Percentiles rank a stretch among this genome's conserved stretches.
Conservation (phyloP, 2,113 vertebrate genomes). For the Gnathonemus echidnorhynchus region DNA sequence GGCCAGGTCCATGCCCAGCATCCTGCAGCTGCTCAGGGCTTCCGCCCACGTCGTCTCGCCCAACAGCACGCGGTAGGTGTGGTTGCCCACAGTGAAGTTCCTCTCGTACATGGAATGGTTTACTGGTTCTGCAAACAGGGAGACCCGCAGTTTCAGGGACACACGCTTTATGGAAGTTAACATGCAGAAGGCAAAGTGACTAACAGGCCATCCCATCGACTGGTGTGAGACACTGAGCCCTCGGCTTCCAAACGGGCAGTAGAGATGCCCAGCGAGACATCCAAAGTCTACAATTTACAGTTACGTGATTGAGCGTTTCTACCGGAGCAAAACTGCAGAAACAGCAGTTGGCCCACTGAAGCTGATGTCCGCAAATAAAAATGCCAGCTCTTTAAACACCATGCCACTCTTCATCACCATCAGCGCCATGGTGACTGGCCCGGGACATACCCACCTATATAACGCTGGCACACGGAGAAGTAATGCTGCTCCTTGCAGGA, state of each 20-base stretch:
- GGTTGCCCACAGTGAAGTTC: slow-evolving; percentile 55
- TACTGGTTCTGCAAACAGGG: slow-evolving; percentile 42
- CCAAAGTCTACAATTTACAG: not conserved
- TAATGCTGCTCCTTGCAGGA: not conserved
- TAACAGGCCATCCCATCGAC: not conserved
- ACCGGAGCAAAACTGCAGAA: not conserved
- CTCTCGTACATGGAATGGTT: slow-evolving; percentile 36
- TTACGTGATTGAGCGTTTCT: not conserved
- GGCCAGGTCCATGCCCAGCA: slow-evolving; percentile 66
- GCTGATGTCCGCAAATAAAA: not conserved
- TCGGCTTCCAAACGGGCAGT: not conserved
- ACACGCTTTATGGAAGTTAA: not conserved
- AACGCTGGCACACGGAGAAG: not conserved
- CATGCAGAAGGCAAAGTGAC: not conserved
- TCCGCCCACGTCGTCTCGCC: not conserved
- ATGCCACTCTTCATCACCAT: not conserved
- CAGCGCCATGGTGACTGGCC: too few relatives aligned
- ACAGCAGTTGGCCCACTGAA: not conserved
- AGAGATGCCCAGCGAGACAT: not conserved
- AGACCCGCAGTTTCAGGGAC: not conserved
- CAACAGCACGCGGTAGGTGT: slow-evolving; percentile 61
- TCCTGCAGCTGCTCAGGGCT: slow-evolving; percentile 55
- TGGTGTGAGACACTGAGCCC: not conserved
- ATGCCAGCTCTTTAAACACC: not conserved
- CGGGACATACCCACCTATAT: not conserved